Conservation (phyloP, 2,888 invertebrate species). For the Coelogynopora nodosa region DNA sequence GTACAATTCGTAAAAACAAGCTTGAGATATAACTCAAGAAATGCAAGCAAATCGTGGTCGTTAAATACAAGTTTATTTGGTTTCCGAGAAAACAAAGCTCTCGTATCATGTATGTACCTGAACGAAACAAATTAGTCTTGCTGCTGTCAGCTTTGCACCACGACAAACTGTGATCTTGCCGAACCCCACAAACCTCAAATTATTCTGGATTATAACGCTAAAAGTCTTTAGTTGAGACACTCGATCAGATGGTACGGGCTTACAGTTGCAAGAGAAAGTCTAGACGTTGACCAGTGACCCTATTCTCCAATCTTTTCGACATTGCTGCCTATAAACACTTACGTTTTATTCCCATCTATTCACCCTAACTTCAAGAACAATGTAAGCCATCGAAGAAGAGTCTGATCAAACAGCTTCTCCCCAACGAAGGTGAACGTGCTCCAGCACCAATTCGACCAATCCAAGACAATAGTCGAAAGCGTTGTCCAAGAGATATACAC, state of each 20-base stretch:
- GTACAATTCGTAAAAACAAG: slow-evolving; percentile 5
- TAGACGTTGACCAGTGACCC: neutral
- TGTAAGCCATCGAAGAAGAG: neutral
- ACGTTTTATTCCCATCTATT: slow-evolving; percentile 19
- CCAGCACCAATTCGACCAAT: neutral
- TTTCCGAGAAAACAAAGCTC: neutral
- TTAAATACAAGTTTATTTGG: neutral
- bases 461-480: neutral
- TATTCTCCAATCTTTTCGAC: slow-evolving; percentile 26
- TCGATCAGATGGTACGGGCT: slow-evolving; percentile 17
- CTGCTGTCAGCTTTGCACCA: too few species aligned
- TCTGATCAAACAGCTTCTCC: neutral
- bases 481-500: neutral
- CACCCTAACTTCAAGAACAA: neutral
- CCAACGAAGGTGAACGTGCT: slow-evolving; percentile 25
- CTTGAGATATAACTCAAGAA: neutral
- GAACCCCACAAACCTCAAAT: slow-evolving; percentile 17
- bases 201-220: slow-evolving; percentile 34
- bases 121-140: slow-evolving; percentile 9
- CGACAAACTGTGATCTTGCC: slow-evolving; percentile 3
- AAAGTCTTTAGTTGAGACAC: slow-evolving; percentile 27
- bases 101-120: slow-evolving; percentile 26
- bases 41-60: neutral
- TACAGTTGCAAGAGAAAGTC: slow-evolving; percentile 29
- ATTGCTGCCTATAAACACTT: slow-evolving; percentile 25